Evolutionary conservation across 2,113 vertebrate species (phyloP), one percentile per base, ranked within the genome.

Genomic region (Alethe castanea): DNA sequence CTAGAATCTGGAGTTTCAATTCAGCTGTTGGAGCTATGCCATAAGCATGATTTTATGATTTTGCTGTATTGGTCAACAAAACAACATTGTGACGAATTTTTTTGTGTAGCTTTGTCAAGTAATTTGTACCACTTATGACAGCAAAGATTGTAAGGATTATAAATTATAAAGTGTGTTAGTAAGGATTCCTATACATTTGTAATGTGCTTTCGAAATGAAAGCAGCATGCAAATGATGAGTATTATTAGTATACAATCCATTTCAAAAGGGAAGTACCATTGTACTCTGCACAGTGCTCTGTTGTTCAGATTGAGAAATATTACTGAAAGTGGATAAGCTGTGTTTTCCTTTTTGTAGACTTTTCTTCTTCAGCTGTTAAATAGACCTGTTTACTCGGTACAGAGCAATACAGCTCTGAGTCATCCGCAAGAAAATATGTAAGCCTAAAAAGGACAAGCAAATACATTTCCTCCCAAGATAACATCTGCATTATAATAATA

Each of bases 221-320:
- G 90, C 26, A 7, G 36, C 82, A 93, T 94, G 86, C 84, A 93
- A 92, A 95, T 84, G 23, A 61, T 79, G 88, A 91, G 59, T 50
- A 86, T 95, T 97, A 96, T 88, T 72, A 69, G 76, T 62, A 76
- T 22, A 61, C 38, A 93, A 72, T 86, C 50, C 79, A 33, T 94
- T 97, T 95, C 88, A 88, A 52, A 96, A 90, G 36, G 57, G 54
- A 47, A 95, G 67, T 69, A 29, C 45, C 33, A 42, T 56, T 77
- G 85, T 91, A 29, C 56, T 83, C 42, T 79, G 72, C n/a, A 64
- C 44, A 86, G 71, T 60, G 56, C 28, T 95, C 81, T 83, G 35
- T 95, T 96, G 85, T 97, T 96, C 94, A 84, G 60, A 65, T 15
- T 78, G 70, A 92, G 81, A 79, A 92, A 54, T 92, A 70, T 36